Conservation (phyloP, 2,888 invertebrate species). For the Meteorus cinctellus region DNA sequence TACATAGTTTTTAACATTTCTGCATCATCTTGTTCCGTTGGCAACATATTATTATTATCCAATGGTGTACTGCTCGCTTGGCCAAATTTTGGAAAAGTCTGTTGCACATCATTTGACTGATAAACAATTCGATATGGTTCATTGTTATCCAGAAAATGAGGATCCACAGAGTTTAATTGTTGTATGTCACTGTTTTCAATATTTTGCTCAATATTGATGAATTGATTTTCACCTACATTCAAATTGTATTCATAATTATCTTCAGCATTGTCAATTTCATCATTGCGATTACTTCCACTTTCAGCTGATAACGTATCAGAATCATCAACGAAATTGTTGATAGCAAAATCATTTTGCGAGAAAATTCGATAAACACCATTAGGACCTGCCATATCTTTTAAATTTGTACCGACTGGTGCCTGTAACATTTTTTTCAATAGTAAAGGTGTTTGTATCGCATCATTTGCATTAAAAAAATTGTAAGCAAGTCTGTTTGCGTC, state of each 20-base stretch:
- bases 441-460: constrained; percentile 54
- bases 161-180: not conserved
- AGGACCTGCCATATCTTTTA: constrained; percentile 66
- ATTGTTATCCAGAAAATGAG: constrained; percentile 14
- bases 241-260: constrained; percentile 54
- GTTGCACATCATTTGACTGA: constrained; percentile 55
- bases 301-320: constrained; percentile 70
- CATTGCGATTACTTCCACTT: constrained; percentile 62
- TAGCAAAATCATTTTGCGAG: constrained; percentile 53
- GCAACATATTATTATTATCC: not conserved
- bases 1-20: not conserved
- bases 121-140: constrained; percentile 54
- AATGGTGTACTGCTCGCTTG: constrained; percentile 50
- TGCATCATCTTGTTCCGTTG: not conserved
- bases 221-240: constrained; percentile 48
- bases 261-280: constrained; percentile 53
- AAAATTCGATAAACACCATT: constrained; percentile 54
- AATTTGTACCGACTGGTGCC: constrained; percentile 67
- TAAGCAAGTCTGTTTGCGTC: not conserved
- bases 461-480: constrained; percentile 37
- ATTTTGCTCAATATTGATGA: constrained; percentile 19
- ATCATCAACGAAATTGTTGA: constrained; percentile 61
- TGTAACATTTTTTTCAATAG: constrained; percentile 68
- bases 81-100: constrained; percentile 63
- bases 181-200: not conserved